Evolutionary conservation across 2,113 vertebrate species (phyloP), one percentile per base, ranked within the genome.

Genomic region (Nasalis larvatus): DNA sequence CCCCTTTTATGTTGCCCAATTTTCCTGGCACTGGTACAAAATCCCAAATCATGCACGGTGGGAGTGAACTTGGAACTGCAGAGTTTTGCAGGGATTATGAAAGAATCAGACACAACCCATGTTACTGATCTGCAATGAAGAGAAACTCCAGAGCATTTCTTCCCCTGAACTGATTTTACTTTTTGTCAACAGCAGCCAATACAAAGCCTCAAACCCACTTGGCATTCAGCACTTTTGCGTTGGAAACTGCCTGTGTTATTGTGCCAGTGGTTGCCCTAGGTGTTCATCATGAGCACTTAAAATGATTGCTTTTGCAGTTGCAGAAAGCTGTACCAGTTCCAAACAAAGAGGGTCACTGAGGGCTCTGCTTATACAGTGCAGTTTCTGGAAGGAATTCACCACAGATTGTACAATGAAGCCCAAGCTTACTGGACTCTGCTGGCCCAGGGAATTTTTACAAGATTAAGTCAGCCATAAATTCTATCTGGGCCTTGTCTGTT

Each of bases 391-490:
- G 81, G 86, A 90, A 97, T 83, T 66, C 45, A 1, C 71, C 54
- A 2, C 63, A 37, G 80, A 58, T 32, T 78, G 32, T 63, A 68
- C 40, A 35, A 9, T 37, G 88, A 90, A 93, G 71, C 54, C 30
- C 45, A 90, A 89, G 52, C 56, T 60, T 37, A 18, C 52, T 68
- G 83, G 77, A 66, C 80, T 95, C 37, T 91, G 96, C 95, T 86
- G 92, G 95, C 90, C 92, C 92, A 81, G 94, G 96, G 93, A 97
- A 92, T 96, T 97, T 94, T 96, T 97, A 95, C 97, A 91, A 92
- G 95, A 77, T 96, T 95, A 96, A 98, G 86, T 92, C 95, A 94
- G 80, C 94, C 84, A 27, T 96, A 92, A 89, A 91, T 97, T 89
- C 77, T 95, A 78, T 86, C 82, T 93, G 76, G 91, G 80, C 83